Base-by-base conservation (phyloP, 2,797 vertebrate genomes). In the Dicrostonyx torquatus region DNA sequence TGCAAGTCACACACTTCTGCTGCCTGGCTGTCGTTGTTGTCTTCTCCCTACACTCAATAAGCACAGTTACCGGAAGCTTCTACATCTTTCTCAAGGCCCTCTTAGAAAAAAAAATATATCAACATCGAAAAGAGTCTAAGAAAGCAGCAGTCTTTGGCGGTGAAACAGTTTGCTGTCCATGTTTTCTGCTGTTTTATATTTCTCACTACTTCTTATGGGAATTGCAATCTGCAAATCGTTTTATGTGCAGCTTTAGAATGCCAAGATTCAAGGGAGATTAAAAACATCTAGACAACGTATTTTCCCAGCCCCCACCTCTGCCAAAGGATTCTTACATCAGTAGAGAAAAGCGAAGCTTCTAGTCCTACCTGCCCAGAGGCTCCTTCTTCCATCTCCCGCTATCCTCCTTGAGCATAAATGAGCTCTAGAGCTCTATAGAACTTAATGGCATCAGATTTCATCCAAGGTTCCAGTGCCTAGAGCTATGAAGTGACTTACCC, bases 131-230 rank as follows among this genome's bases (percentile, higher is more conserved):
- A 58, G 37, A 76, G 70, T 89, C 66, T 91, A 77, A 76, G 58
- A 58, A 68, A n/a, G 22, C 76, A 93, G 86, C 22, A 62, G 37
- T 62, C 34, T 92, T 95, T 78, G 13, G 50, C 80, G 53, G 72
- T 31, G 31, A 86, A 93, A 88, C 29, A 88, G 31, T 80, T 90
- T 83, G 24, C 76, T 6, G 31, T 75, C 72, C 1, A 10, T 34
- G 53, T 34, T 90, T 83, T 93, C 92, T 95, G 78, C 45, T 62
- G 40, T 62, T 86, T 93, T 96, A 55, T 43, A 50, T 87, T 82
- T 75, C 77, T 85, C 37, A 62, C n/a, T 58, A 22, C 13, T 79
- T 91, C 22, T 76, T 83, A 29, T 9, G 70, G 75, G 76, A 68
- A 78, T 87, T 94, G 29, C 17, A 34, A 50, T 62, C 45, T 90